These are phyloP conservation scores for Aphidius gifuensis DNA, from an alignment of 1,140 invertebrate genomes.

Conservation along the genomic window DNA sequence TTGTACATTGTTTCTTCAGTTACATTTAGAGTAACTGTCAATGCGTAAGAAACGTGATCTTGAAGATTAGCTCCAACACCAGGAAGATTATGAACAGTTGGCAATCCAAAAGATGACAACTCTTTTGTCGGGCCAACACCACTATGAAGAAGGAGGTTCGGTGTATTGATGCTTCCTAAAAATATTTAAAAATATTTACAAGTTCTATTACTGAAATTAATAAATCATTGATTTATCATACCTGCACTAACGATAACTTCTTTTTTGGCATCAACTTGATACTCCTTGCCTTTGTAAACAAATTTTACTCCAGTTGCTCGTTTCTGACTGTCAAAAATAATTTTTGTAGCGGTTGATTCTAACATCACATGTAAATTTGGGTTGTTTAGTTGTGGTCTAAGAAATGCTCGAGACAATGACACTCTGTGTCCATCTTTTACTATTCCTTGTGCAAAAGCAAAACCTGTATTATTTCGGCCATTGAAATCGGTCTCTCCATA, in stretches of 20 bases:
- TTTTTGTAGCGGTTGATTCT: slow-evolving; percentile 69
- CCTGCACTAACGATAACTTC: slow-evolving; percentile 67
- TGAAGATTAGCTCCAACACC: slow-evolving; percentile 86
- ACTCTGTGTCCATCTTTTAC: slow-evolving; percentile 83
- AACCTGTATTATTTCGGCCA: slow-evolving; percentile 74
- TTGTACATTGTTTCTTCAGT: slow-evolving; percentile 61
- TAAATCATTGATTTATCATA: slow-evolving; percentile 38
- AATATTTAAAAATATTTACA: background rate
- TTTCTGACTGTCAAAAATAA: slow-evolving; percentile 69
- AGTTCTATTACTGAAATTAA: no score
- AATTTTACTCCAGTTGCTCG: slow-evolving; percentile 69
- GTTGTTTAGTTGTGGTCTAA: slow-evolving; percentile 74
- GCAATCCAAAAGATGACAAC: slow-evolving; percentile 62
- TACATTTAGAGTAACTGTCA: slow-evolving; percentile 54
- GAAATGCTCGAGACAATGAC: slow-evolving; percentile 75
- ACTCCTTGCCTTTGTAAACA: slow-evolving; percentile 53
- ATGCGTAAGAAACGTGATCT: slow-evolving; percentile 72
- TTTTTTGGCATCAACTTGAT: slow-evolving; percentile 48
- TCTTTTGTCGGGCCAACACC: slow-evolving; percentile 78
- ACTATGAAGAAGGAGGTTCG: slow-evolving; percentile 77
- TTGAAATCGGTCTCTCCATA: slow-evolving; percentile 79
- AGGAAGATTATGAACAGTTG: slow-evolving; percentile 69
- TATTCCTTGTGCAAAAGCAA: slow-evolving; percentile 82
- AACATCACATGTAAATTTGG: slow-evolving; percentile 74
- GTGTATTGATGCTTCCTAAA: slow-evolving; percentile 71